Base-by-base conservation (phyloP, 2,113 vertebrate genomes). In the Parotia lawesii region DNA sequence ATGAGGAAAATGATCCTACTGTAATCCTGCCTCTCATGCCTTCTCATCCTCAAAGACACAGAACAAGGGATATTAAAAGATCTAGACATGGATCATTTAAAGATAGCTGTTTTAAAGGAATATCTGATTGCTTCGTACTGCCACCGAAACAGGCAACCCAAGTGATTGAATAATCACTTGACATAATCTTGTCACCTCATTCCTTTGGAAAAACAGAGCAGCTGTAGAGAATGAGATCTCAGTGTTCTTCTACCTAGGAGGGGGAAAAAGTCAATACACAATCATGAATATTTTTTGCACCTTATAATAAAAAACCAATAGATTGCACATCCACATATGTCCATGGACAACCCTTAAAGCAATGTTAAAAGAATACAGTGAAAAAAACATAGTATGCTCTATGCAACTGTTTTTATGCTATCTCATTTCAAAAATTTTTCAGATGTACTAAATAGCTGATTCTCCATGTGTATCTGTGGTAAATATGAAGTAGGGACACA, bases 231-330 rank as follows among this genome's bases (percentile, higher is more conserved):
- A 54, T 37, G 33, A 47, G 20, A 67, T 19, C 17, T 54, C 35
- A 47, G 11, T 51, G 15, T 21, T 72, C n/a, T 84, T 65, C 57
- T 42, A 4, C 25, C 24, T 40, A 15, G 25, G 7, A 37, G 25
- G 28, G 9, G 9, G 5, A 4, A 11, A 48, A 53, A 10, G 5
- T 48, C 37, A 28, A 9, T 29, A 67, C 0, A 1, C 8, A 71
- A 27, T 10, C 25, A 25, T 58, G 14, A 79, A 60, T 71, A 31
- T 14, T 67, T 78, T 86, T 82, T 58, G 37, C 29, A n/a, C 7
- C 4, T 72, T 94, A 8, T 14, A 40, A 28, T 3, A 60, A 7
- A 25, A 95, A 75, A 71, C 3, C 2, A 6, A 54, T 21, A 74
- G 17, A 60, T 10, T 58, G 11, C 2, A 62, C 61, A 78, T 15